A percentile compares a stretch with the other conserved stretches of the same genome.
phyloP scores from a whole-genome alignment of 92 coral and sea anemone genomes.

The Chrysogorgia sp. region DNA sequence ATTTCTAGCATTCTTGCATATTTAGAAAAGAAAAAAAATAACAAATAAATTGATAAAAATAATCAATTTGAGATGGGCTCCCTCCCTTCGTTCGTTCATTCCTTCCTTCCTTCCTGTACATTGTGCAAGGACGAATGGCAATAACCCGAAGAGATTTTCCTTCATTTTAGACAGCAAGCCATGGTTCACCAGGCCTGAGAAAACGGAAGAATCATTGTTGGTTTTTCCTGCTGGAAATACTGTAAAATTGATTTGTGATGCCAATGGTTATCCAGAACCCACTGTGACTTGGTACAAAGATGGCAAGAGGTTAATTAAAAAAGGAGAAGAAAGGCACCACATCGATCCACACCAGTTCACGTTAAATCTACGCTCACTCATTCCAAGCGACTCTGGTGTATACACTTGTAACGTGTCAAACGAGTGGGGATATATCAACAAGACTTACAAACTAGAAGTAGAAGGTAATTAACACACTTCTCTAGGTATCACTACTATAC shows the following conservation, averaged over 20 bases:
- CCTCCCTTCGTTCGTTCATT: too few species aligned
- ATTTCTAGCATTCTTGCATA: too few species aligned
- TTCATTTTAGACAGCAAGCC: constrained; percentile 48
- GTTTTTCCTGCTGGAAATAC: constrained; percentile 87
- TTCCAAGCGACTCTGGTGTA: constrained; percentile 72
- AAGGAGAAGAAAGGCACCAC: constrained; percentile 40
- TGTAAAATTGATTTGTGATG: constrained; percentile 75
- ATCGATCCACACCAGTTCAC: constrained; percentile 43
- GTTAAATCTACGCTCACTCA: constrained; percentile 55
- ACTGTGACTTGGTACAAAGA: constrained; percentile 77
- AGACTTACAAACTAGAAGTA: constrained; percentile 71
- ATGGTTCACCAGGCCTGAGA: constrained; percentile 46
- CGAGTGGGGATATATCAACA: constrained; percentile 74
- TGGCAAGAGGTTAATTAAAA: constrained; percentile 48
- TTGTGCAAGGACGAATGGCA: too few species aligned
- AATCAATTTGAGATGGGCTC: too few species aligned
- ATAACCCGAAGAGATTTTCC: too few species aligned
- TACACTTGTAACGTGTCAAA: constrained; percentile 88
- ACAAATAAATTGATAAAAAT: too few species aligned
- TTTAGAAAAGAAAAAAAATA: too few species aligned
- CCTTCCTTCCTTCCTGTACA: too few species aligned
- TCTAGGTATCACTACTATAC: not conserved
- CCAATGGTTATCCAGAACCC: constrained; percentile 76
- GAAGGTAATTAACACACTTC: constrained; percentile 69
- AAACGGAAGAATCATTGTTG: constrained; percentile 49